Base-by-base conservation (phyloP, 2,797 vertebrate species). In the Anisognathus igniventris region DNA sequence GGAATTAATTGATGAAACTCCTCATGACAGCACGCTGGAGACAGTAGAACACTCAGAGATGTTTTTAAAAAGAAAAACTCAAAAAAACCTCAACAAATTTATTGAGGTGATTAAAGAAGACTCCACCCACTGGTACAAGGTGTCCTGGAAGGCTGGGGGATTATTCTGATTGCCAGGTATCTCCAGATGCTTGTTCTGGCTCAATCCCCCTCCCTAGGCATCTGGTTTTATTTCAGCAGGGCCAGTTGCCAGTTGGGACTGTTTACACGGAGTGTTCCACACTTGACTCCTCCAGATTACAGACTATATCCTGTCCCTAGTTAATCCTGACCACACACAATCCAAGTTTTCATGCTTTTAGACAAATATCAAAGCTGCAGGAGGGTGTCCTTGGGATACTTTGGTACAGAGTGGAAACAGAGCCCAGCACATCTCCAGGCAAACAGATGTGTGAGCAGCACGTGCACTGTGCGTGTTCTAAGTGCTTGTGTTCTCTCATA, bases 321-420 rank as follows among this genome's bases (percentile, higher is more conserved):
- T 86, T 95, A 96, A 97, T 94, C 93, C 92, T 78, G 94, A 76
- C 96, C 93, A 96, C 95, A 97, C 47, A 3, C 89, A 96, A 84
- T 66, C 93, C 64, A 92, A 89, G 44, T 84, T 91, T 80, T 92
- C 58, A 62, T 93, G 78, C 81, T 89, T 94, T 81, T 30, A 90
- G 85, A 68, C 62, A 92, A 95, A 68, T 80, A 96, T 92, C 93
- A 96, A 95, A 92, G 91, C 87, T 90, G 84, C 87, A 92, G 70
- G 89, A 94, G 42, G 47, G 73, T 78, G 82, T 88, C 73, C 85
- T 93, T 79, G 83, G 83, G 87, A 82, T 91, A 39, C 54, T 92
- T 83, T 94, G 78, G 62, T 88, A 42, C 92, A 93, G 31, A 65
- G 72, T 1, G 6, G 68, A 77, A 82, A 27, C n/a, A 83, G 75